Conservation (phyloP, 2,888 invertebrate species). For the Trachelus stipa region DNA sequence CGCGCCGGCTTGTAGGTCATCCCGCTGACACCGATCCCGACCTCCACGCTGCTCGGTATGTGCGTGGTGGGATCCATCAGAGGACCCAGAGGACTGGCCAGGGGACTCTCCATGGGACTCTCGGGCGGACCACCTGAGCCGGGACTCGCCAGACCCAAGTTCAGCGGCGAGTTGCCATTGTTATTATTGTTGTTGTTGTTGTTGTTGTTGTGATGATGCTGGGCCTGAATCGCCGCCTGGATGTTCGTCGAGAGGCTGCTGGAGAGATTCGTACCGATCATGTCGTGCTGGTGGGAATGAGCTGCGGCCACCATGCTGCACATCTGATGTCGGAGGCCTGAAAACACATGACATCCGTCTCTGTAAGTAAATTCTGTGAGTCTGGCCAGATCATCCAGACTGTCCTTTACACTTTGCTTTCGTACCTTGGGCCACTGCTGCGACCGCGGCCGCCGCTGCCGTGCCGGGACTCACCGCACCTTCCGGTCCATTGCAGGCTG, state of each 20-base stretch:
- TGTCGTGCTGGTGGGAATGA: constrained; percentile 68
- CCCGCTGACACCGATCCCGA: constrained; percentile 72
- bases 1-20: constrained; percentile 76
- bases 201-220: constrained; percentile 65
- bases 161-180: constrained; percentile 61
- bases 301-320: constrained; percentile 82
- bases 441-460: constrained; percentile 86
- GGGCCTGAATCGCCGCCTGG: constrained; percentile 68
- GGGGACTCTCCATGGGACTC: constrained; percentile 72
- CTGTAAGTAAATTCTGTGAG: background rate
- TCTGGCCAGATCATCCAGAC: too few species aligned
- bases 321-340: constrained; percentile 84
- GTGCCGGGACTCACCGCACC: constrained; percentile 75
- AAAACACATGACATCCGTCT: background rate
- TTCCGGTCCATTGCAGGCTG: constrained; percentile 71
- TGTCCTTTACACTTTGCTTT: background rate
- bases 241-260: constrained; percentile 65
- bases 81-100: constrained; percentile 74
- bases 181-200: constrained; percentile 61
- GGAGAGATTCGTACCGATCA: constrained; percentile 66
- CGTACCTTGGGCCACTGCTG: constrained; percentile 82
- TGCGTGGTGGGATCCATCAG: constrained; percentile 72
- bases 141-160: constrained; percentile 70
- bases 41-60: constrained; percentile 69
- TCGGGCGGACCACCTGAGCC: constrained; percentile 68